phyloP scores from a whole-genome alignment of 2,888 invertebrate genomes.

The Spilosoma lubricipeda region DNA sequence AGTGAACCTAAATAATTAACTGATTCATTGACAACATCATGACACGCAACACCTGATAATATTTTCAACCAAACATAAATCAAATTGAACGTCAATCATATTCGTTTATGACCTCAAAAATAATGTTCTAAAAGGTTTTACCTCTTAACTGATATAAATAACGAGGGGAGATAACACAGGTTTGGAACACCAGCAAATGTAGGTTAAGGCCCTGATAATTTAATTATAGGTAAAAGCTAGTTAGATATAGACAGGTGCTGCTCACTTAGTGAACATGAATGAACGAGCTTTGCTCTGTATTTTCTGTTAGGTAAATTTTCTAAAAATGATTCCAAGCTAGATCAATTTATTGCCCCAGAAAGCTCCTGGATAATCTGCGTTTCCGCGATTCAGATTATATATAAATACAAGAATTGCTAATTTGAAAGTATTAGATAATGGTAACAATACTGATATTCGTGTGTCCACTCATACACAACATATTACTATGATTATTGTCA shows the following conservation, averaged over 20 bases:
- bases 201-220: slow-evolving; percentile 8
- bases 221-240: not conserved
- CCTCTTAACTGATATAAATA: slow-evolving; percentile 3
- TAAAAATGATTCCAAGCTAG: too few species aligned
- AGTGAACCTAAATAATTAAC: not conserved
- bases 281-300: too few species aligned
- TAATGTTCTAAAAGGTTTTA: slow-evolving; percentile 7
- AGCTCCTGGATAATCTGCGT: too few species aligned
- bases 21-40: not conserved
- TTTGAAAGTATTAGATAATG: not conserved
- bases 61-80: not conserved
- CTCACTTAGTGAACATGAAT: not conserved
- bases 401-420: too few species aligned
- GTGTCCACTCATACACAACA: not conserved
- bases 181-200: not conserved
- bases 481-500: not conserved
- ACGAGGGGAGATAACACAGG: slow-evolving; percentile 8
- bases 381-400: too few species aligned
- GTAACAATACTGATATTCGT: not conserved
- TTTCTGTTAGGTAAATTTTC: too few species aligned
- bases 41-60: slow-evolving; percentile 11
- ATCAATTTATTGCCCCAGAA: too few species aligned
- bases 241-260: not conserved
- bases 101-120: not conserved
- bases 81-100: not conserved